Percentiles rank a stretch among this genome's conserved stretches.
Evolutionary conservation across 2,113 vertebrate genomes (phyloP).

Genomic region (Stigmatopora argus): DNA sequence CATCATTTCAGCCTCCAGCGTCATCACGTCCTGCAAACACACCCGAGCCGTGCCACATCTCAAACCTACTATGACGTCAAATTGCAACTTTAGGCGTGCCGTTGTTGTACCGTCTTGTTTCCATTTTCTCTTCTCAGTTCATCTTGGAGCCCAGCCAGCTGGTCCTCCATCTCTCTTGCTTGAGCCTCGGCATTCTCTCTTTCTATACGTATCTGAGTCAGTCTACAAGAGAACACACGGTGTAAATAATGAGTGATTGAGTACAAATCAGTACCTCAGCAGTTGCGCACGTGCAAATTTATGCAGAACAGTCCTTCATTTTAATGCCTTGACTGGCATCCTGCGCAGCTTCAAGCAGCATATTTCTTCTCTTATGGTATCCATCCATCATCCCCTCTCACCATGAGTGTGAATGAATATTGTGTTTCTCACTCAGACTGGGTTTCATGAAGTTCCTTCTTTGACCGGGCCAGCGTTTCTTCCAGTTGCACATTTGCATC

Average conservation of each 20-base stretch:
- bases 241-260: not conserved
- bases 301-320: too few species aligned
- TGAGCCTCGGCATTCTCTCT: constrained; percentile 65
- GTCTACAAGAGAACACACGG: constrained; percentile 43
- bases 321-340: too few species aligned
- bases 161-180: constrained; percentile 72
- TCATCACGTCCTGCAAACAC: constrained; percentile 47
- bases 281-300: too few species aligned
- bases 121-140: constrained; percentile 70
- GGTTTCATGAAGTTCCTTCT: constrained; percentile 75
- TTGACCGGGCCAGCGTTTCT: constrained; percentile 73
- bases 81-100: not conserved
- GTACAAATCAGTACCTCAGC: not conserved
- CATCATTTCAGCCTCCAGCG: constrained; percentile 42
- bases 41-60: not conserved
- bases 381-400: not conserved
- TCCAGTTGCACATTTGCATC: constrained; percentile 77
- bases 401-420: constrained; percentile 5
- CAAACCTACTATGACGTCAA: not conserved
- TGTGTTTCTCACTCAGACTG: constrained; percentile 75
- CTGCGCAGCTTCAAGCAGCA: too few species aligned
- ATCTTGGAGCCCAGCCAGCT: constrained; percentile 73
- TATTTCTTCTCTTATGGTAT: constrained; percentile 7
- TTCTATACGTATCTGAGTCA: constrained; percentile 66
- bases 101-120: constrained; percentile 54